Conservation (phyloP, 2,888 invertebrate genomes). For the Archaeoteleia sp. region DNA sequence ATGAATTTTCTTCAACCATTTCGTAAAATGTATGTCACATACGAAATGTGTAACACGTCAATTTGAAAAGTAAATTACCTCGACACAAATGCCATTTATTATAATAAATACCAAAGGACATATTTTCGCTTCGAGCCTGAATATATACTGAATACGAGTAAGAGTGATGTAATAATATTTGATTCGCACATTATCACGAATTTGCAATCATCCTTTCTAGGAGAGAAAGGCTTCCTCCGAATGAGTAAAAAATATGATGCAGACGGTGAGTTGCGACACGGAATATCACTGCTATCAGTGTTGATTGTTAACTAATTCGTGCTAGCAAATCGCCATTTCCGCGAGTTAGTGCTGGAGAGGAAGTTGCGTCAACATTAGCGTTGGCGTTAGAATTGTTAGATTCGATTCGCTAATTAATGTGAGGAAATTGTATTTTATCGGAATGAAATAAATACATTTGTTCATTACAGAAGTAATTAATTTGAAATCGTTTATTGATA, state of each 20-base stretch:
- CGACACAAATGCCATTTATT: constrained; percentile 24
- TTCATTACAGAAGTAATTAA: too few relatives aligned
- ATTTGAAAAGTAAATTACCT: constrained; percentile 42
- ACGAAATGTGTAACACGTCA: too few relatives aligned
- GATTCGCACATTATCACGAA: constrained; percentile 20
- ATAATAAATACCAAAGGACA: constrained; percentile 20
- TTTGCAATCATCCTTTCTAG: constrained; percentile 44
- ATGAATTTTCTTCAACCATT: too few relatives aligned
- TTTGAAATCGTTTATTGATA: too few relatives aligned
- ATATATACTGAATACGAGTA: constrained; percentile 1
- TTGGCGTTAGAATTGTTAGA: constrained; percentile 41
- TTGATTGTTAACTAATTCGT: constrained; percentile 19
- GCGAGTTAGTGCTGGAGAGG: constrained; percentile 28
- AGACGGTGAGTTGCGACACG: constrained; percentile 27
- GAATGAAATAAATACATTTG: constrained; percentile 22
- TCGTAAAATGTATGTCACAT: too few relatives aligned
- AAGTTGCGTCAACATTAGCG: constrained; percentile 43
- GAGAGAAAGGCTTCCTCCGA: constrained; percentile 41
- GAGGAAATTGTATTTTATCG: constrained; percentile 35
- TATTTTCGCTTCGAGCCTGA: constrained; percentile 6
- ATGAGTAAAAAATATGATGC: constrained; percentile 22
- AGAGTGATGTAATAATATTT: too few relatives aligned
- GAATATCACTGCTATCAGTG: constrained; percentile 5
- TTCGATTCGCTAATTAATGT: constrained; percentile 40
- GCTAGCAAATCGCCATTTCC: constrained; percentile 27